A percentile compares a stretch with the other conserved stretches of the same genome.
phyloP scores from a whole-genome alignment of 2,797 vertebrate genomes.

The Brachyalestes nurse region DNA sequence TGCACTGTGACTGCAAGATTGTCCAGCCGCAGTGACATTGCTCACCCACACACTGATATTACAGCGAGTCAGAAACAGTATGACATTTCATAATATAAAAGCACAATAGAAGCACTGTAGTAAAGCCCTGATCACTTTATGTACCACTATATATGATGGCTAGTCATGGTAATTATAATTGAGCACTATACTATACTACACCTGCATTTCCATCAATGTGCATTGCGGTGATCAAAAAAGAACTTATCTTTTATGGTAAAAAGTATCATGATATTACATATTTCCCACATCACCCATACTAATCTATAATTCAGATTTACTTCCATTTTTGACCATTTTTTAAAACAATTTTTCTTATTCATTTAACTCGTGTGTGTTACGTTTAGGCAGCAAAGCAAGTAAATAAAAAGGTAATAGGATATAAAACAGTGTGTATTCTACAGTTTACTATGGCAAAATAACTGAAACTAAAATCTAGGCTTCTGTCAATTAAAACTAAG shows the following conservation, averaged over 20 bases:
- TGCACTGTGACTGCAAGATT: conserved; percentile 6
- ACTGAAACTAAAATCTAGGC: background rate
- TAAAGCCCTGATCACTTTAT: background rate
- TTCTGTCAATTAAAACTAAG: background rate
- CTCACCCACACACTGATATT: background rate
- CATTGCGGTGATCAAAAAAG: background rate
- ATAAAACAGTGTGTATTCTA: no score
- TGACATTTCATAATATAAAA: background rate
- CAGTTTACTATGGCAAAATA: no score
- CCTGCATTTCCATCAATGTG: background rate
- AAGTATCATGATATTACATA: no score
- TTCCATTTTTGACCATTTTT: background rate
- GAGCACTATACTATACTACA: background rate
- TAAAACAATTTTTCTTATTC: background rate
- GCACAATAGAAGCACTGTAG: background rate
- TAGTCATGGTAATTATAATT: background rate
- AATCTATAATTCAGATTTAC: no score
- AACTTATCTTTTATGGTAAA: no score
- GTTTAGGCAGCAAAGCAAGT: background rate
- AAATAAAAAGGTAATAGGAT: background rate
- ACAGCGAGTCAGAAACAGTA: no score
- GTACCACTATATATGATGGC: no score
- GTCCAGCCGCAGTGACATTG: background rate
- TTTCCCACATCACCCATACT: no score
- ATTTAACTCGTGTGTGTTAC: background rate